Evolutionary conservation across 2,797 vertebrate species (phyloP).

Genomic region (Arnoldichthys spilopterus): DNA sequence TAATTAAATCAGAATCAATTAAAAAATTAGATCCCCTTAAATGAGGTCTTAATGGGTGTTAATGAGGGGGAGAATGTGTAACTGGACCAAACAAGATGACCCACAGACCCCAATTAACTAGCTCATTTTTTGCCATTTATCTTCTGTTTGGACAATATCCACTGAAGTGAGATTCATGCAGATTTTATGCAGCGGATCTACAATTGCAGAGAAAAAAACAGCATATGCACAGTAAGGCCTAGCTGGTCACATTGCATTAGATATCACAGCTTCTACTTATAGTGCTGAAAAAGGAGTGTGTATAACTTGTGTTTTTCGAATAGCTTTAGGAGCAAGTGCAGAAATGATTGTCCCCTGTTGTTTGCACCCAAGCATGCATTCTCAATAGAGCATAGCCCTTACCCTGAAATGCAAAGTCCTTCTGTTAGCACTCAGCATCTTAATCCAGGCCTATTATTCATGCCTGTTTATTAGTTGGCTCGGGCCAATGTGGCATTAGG

Average conservation of each 20-base stretch:
- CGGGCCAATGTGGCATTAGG: conserved; percentile 55
- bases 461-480: conserved; percentile 54
- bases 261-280: conserved; percentile 11
- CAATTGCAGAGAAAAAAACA: conserved; percentile 15
- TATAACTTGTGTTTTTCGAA: neutral
- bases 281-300: neutral
- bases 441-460: conserved; percentile 56
- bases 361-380: conserved; percentile 28
- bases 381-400: conserved; percentile 26
- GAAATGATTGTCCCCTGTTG: conserved; percentile 24
- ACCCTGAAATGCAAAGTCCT: conserved; percentile 44
- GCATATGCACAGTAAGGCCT: conserved; percentile 10
- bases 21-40: conserved; percentile 80
- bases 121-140: conserved; percentile 75
- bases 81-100: conserved; percentile 76
- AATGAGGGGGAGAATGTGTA: conserved; percentile 80
- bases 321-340: neutral
- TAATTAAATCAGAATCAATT: conserved; percentile 81
- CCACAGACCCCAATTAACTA: conserved; percentile 82
- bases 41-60: conserved; percentile 79
- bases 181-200: conserved; percentile 11
- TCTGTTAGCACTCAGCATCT: conserved; percentile 27
- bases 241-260: conserved; percentile 5
- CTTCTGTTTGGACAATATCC: conserved; percentile 61
- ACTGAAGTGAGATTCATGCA: conserved; percentile 39